Evolutionary conservation across 2,888 invertebrate genomes (phyloP).

Genomic region (Serrognathus titanus): DNA sequence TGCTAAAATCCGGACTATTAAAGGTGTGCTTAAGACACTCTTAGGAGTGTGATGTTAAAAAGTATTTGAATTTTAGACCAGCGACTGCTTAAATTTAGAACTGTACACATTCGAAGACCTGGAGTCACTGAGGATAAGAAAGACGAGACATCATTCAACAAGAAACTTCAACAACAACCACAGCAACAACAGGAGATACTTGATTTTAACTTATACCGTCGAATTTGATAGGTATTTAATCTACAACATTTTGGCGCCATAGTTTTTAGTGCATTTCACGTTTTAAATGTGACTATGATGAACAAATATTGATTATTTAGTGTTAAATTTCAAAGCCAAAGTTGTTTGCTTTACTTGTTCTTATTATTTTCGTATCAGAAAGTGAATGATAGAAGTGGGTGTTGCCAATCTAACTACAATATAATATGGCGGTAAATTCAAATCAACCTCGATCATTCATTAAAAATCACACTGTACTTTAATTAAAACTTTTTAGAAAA

Average conservation of each 20-base stretch:
- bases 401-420: background rate
- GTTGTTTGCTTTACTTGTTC: too few relatives aligned
- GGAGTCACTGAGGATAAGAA: conserved; percentile 48
- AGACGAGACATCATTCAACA: conserved; percentile 37
- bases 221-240: conserved; percentile 49
- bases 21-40: conserved; percentile 46
- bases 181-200: conserved; percentile 49
- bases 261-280: too few relatives aligned
- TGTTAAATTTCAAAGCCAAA: too few relatives aligned
- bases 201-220: conserved; percentile 54
- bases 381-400: background rate
- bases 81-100: conserved; percentile 53
- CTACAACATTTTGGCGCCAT: too few relatives aligned
- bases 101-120: conserved; percentile 54
- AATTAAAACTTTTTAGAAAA: background rate
- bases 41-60: too few relatives aligned
- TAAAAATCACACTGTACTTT: too few relatives aligned
- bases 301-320: background rate
- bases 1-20: conserved; percentile 54
- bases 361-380: too few relatives aligned
- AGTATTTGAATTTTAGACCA: conserved; percentile 43
- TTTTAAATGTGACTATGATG: background rate
- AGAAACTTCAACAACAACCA: conserved; percentile 27
- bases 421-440: too few relatives aligned
- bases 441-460: too few relatives aligned